Evolutionary conservation across 2,888 invertebrate species (phyloP), one percentile per base, ranked within the genome.

Genomic region (Ophion costatus): DNA sequence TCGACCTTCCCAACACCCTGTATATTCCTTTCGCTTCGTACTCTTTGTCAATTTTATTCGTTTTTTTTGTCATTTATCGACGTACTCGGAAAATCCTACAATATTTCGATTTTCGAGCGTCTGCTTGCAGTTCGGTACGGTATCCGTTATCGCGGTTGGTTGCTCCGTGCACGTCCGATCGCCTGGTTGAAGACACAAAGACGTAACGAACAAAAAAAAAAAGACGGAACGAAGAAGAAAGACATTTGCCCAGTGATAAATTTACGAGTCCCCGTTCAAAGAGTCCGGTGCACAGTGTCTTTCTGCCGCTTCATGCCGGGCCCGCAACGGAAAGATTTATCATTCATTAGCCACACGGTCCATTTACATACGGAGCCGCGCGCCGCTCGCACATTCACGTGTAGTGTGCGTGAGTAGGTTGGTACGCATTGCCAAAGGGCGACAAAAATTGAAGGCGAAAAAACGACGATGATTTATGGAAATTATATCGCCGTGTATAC

Each of bases 221-320:
- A 70, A 70, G 24, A 42, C 42, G 10, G 1, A 7, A 38, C 10
- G 67, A 64, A 70, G 61, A 69, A 70, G 61, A 74, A 61, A 75
- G 51, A 64, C 79, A 79, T 84, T 82, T 76, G 82, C 70, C 69
- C 70, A 56, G 45, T 59, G 82, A 84, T 82, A 82, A 84, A 82
- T 84, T 84, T 84, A 84, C 84, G 84, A 82, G 76, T 57, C 29
- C 80, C 63, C 29, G 64, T 17, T 51, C 17, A 51, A 51, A 51
- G 51, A 64, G 64, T 73, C 45, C 63, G 77, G 14, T 77, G 66
- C 74, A 17, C 22, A 61, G 24, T 63, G 77, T 78, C 82, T 78
- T 82, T 66, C 82, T 73, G 82, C 73, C 82, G 73, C 77, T 82
- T 74, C 61, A 66, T 82, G 67, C 78, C 73, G 78, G 38, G 61